Evolutionary conservation across 2,113 vertebrate species (phyloP), one percentile per base, ranked within the genome.

Genomic region (Anolis sagrei): DNA sequence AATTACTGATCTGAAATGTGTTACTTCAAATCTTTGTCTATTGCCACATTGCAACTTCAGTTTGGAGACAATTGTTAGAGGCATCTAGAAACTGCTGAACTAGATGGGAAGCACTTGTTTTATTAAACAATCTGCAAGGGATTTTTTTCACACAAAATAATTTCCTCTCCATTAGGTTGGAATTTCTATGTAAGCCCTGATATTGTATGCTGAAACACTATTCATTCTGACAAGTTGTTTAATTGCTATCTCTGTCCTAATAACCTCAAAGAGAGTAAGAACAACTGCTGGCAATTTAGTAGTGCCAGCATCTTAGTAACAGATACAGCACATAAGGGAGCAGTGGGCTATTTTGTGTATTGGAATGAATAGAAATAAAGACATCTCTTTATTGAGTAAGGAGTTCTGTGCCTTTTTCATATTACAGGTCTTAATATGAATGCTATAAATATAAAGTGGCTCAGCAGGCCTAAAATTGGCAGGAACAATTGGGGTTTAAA

Each of bases 241-340:
- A 94, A 94, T 94, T 93, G 92, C 92, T 93, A 87, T 90, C 93
- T 92, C 83, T 87, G 87, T 94, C 89, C 91, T 94, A 92, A 94
- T 93, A 92, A 92, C 92, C 92, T 93, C 91, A 92, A 90, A 74
- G 34, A 72, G 69, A 93, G 27, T 91, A 92, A 92, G 90, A 94
- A 87, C 86, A 90, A 90, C 93, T 89, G 90, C 88, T 91, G 91
- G 92, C 91, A 94, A 94, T 93, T 94, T 92, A 94, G 91, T 90
- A 89, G 80, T 80, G 84, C 86, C 90, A 93, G 91, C 72, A 74
- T 90, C 92, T 90, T 89, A 86, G 88, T 92, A 92, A 93, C 89
- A 87, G 91, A 91, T 93, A 89, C 85, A 92, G 91, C 93, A 92
- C 91, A 83, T 85, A 91, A 93, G 82, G 88, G 88, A 92, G 86